Percentiles rank a stretch among this genome's conserved stretches.
Evolutionary conservation across 2,888 invertebrate genomes (phyloP).

Genomic region (Oligia latruncula): DNA sequence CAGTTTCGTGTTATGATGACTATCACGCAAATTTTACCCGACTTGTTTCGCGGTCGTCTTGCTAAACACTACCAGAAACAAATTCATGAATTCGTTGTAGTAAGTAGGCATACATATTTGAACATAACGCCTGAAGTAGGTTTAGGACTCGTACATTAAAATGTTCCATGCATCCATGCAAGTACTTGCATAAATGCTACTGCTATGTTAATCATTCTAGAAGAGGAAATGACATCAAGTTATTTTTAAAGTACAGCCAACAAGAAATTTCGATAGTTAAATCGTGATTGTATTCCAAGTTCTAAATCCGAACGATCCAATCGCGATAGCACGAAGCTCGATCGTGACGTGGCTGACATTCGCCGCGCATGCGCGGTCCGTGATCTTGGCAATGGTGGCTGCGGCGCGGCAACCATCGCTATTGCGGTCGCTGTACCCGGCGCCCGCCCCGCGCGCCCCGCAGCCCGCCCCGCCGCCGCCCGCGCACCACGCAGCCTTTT

Average conservation of each 20-base stretch:
- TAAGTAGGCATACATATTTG: slow-evolving; percentile 22
- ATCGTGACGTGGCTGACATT: slow-evolving; percentile 90
- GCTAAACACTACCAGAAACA: slow-evolving; percentile 33
- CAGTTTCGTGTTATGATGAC: slow-evolving; percentile 1
- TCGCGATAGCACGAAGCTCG: slow-evolving; percentile 86
- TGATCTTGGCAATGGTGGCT: slow-evolving; percentile 91
- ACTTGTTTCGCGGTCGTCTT: slow-evolving; percentile 36
- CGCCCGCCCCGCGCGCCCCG: slow-evolving; percentile 68
- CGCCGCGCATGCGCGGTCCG: slow-evolving; percentile 88
- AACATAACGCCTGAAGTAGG: slow-evolving; percentile 37
- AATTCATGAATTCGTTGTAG: slow-evolving; percentile 43
- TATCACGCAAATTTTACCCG: slow-evolving; percentile 23
- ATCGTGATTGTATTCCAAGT: slow-evolving; percentile 83
- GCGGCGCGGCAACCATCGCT: slow-evolving; percentile 81
- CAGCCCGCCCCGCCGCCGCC: slow-evolving; percentile 58
- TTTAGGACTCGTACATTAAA: slow-evolving; percentile 27
- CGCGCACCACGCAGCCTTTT: slow-evolving; percentile 80
- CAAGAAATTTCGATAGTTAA: slow-evolving; percentile 70
- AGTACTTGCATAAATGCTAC: slow-evolving; percentile 55
- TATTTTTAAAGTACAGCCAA: slow-evolving; percentile 69
- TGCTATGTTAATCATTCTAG: slow-evolving; percentile 55
- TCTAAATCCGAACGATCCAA: slow-evolving; percentile 85
- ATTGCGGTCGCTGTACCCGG: slow-evolving; percentile 89
- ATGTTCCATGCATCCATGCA: slow-evolving; percentile 46
- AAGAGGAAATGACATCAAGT: slow-evolving; percentile 46